Conservation (phyloP, 2,888 invertebrate species). For the Synanthedon andrenaeformis region DNA sequence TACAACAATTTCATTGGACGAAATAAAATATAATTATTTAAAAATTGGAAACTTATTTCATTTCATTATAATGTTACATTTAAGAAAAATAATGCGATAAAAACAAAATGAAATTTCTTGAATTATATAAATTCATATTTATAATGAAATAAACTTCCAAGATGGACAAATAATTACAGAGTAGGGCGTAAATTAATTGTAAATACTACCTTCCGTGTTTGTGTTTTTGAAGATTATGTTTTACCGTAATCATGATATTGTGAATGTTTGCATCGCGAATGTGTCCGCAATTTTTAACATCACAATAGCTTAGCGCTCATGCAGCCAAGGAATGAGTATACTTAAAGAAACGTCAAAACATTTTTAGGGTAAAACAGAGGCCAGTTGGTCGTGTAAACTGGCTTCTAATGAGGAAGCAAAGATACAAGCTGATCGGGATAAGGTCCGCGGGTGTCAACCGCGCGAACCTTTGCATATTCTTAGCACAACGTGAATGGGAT, state of each 20-base stretch:
- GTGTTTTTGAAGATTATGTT: constrained; percentile 53
- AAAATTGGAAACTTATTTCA: constrained; percentile 13
- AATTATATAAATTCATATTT: constrained; percentile 5
- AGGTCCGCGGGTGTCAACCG: constrained; percentile 26
- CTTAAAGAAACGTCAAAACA: background rate
- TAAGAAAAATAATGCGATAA: background rate
- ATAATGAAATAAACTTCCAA: constrained; percentile 29
- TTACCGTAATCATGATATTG: constrained; percentile 58
- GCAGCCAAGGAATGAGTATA: constrained; percentile 67
- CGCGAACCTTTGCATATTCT: constrained; percentile 39
- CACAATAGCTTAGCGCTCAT: constrained; percentile 55
- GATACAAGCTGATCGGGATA: constrained; percentile 41
- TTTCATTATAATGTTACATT: constrained; percentile 2
- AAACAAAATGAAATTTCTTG: constrained; percentile 12
- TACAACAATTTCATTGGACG: constrained; percentile 21
- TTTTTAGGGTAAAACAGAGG: constrained; percentile 7
- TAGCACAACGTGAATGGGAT: constrained; percentile 65
- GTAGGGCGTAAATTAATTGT: constrained; percentile 48
- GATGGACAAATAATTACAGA: constrained; percentile 24
- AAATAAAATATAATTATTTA: constrained; percentile 6
- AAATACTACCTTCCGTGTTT: constrained; percentile 63
- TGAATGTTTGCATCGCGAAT: constrained; percentile 47
- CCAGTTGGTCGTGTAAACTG: constrained; percentile 64
- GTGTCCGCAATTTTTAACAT: constrained; percentile 35
- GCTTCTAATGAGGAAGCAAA: constrained; percentile 55